A percentile compares a stretch with the other conserved stretches of the same genome.
These are phyloP conservation scores for Liodrosophila aerea DNA, from an alignment of 2,888 invertebrate species.

Conservation along the genomic window DNA sequence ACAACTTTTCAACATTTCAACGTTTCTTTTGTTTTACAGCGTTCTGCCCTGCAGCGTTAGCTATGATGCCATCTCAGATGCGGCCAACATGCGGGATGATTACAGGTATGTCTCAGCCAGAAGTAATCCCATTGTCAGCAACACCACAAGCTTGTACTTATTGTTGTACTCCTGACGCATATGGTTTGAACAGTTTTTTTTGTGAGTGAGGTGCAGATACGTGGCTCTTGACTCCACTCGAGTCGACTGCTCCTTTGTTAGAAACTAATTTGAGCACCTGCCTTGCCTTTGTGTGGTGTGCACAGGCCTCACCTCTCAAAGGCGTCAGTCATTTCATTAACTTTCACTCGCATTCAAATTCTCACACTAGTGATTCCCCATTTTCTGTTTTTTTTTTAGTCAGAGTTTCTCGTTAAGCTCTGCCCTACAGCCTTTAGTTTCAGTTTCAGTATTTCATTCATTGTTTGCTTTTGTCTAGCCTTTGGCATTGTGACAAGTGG, in stretches of 20 bases:
- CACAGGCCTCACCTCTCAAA: slow-evolving; percentile 20
- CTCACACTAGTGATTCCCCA: neutral
- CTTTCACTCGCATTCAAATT: slow-evolving; percentile 35
- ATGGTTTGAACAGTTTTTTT: slow-evolving; percentile 32
- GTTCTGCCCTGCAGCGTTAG: slow-evolving; percentile 86
- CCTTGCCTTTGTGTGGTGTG: neutral
- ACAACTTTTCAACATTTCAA: neutral
- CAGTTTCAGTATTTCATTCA: slow-evolving; percentile 14
- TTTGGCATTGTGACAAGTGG: slow-evolving; percentile 46
- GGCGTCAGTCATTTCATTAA: slow-evolving; percentile 58
- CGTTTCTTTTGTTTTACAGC: slow-evolving; percentile 81
- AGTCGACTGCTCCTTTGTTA: slow-evolving; percentile 41
- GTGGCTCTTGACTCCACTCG: slow-evolving; percentile 25
- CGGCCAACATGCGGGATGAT: slow-evolving; percentile 75
- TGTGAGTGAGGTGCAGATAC: slow-evolving; percentile 29
- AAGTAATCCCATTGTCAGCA: slow-evolving; percentile 11
- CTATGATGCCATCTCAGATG: slow-evolving; percentile 81
- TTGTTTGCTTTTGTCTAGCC: slow-evolving; percentile 27
- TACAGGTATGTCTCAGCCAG: slow-evolving; percentile 72
- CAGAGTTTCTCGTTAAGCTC: too few relatives aligned
- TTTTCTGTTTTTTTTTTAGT: too few relatives aligned
- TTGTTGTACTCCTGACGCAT: slow-evolving; percentile 9
- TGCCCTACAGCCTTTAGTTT: slow-evolving; percentile 3
- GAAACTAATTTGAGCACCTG: slow-evolving; percentile 52
- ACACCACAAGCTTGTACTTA: slow-evolving; percentile 5